A percentile compares a stretch with the other conserved stretches of the same genome.
These are phyloP conservation scores for Nylanderia fulva DNA, from an alignment of 1,140 invertebrate genomes.

Conservation along the genomic window DNA sequence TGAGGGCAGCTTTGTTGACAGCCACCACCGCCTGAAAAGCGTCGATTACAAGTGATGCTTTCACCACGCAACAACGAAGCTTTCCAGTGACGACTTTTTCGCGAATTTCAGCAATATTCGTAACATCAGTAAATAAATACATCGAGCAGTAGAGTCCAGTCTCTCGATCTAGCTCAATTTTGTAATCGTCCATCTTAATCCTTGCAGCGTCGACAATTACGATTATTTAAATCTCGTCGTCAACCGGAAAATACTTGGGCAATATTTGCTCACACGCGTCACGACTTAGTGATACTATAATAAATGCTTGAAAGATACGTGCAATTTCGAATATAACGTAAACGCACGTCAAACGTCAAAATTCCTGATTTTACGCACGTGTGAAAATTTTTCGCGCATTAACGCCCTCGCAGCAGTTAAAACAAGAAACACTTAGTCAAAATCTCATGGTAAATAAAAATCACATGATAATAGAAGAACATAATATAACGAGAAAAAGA, in stretches of 20 bases:
- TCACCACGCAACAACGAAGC: constrained; percentile 88
- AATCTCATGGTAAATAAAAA: background rate
- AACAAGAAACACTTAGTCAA: background rate
- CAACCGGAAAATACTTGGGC: background rate
- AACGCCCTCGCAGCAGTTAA: background rate
- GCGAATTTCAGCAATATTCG: constrained; percentile 87
- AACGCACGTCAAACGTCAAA: background rate
- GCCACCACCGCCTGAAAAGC: constrained; percentile 89
- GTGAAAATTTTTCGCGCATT: background rate
- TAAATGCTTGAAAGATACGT: background rate
- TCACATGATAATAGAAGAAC: background rate
- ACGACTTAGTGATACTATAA: background rate
- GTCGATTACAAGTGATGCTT: constrained; percentile 88
- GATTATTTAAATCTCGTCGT: background rate
- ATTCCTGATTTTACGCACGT: background rate
- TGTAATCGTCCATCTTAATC: constrained; percentile 63
- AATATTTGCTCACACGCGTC: background rate
- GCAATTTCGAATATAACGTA: background rate
- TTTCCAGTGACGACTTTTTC: constrained; percentile 86
- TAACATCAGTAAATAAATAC: constrained; percentile 87
- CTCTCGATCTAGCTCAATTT: constrained; percentile 82
- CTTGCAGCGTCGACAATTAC: background rate
- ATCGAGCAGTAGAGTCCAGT: constrained; percentile 85
- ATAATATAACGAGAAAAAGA: background rate
- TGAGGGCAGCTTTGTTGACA: constrained; percentile 89